Conservation (phyloP, 2,797 vertebrate genomes). For the Poecile montanus region DNA sequence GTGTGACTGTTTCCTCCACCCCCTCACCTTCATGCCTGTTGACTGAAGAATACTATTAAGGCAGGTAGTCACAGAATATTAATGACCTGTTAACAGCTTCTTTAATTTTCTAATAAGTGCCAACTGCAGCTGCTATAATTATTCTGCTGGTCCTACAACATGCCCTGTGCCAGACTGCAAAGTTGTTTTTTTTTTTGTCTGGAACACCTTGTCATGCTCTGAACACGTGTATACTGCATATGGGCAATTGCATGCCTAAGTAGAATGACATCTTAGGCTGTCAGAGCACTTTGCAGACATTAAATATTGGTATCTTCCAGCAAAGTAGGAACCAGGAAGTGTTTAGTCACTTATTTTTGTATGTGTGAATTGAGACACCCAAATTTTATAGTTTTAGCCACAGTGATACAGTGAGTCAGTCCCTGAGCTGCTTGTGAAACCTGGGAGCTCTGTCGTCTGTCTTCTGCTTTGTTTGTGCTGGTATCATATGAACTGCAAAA, state of each 20-base stretch:
- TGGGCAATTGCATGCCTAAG: not conserved
- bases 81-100: conserved; percentile 46
- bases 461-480: not conserved
- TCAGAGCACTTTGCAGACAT: not conserved
- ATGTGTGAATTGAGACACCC: not conserved
- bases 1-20: conserved; percentile 33
- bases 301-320: not conserved
- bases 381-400: conserved; percentile 5
- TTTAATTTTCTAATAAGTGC: conserved; percentile 41
- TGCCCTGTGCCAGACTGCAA: not conserved
- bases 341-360: not conserved
- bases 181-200: not conserved
- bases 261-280: not conserved
- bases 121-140: conserved; percentile 33
- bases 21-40: conserved; percentile 23
- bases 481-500: not conserved
- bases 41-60: conserved; percentile 37
- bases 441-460: not conserved
- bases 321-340: not conserved
- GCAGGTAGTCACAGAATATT: conserved; percentile 47
- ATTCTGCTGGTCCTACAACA: conserved; percentile 11
- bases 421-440: not conserved
- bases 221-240: not conserved
- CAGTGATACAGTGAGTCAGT: not conserved
- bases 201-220: not conserved